Evolutionary conservation across 2,888 invertebrate genomes (phyloP).

Genomic region (Orchesellides sinensis): DNA sequence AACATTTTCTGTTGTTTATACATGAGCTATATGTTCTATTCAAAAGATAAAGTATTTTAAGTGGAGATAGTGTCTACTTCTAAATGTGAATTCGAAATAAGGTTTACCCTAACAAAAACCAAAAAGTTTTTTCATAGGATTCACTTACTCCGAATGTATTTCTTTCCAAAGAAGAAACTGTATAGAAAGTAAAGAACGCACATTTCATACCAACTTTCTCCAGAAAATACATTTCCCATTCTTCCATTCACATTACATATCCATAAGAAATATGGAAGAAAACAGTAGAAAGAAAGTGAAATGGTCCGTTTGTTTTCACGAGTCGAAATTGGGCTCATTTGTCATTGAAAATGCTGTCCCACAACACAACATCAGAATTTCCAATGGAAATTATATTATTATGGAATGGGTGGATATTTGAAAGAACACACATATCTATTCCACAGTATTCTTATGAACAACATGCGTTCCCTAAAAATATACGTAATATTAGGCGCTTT

Average conservation of each 20-base stretch:
- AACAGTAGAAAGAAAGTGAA: slow-evolving; percentile 17
- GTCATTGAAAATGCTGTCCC: slow-evolving; percentile 65
- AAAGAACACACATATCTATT: slow-evolving; percentile 55
- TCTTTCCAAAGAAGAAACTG: slow-evolving; percentile 19
- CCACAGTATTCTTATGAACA: too few species aligned
- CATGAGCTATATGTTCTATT: slow-evolving; percentile 23
- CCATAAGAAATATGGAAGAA: slow-evolving; percentile 41
- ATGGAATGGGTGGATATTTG: slow-evolving; percentile 53
- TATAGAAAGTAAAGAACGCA: slow-evolving; percentile 43
- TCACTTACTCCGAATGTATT: slow-evolving; percentile 6
- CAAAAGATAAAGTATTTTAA: slow-evolving; percentile 13
- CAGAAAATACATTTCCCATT: slow-evolving; percentile 21
- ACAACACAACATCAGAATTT: slow-evolving; percentile 64
- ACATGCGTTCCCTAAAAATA: slow-evolving; percentile 3
- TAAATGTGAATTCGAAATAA: slow-evolving; percentile 58
- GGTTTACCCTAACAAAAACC: slow-evolving; percentile 14
- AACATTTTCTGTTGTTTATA: slow-evolving; percentile 35
- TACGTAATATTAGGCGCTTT: slow-evolving; percentile 19
- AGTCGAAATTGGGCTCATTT: slow-evolving; percentile 68
- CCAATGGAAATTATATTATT: slow-evolving; percentile 50
- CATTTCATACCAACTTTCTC: slow-evolving; percentile 49
- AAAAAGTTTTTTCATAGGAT: slow-evolving; percentile 35
- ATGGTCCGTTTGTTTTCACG: slow-evolving; percentile 57
- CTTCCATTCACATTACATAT: slow-evolving; percentile 37
- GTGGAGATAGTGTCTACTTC: background rate